Base-by-base conservation (phyloP, 2,888 invertebrate species). In the Nowickia ferox region DNA sequence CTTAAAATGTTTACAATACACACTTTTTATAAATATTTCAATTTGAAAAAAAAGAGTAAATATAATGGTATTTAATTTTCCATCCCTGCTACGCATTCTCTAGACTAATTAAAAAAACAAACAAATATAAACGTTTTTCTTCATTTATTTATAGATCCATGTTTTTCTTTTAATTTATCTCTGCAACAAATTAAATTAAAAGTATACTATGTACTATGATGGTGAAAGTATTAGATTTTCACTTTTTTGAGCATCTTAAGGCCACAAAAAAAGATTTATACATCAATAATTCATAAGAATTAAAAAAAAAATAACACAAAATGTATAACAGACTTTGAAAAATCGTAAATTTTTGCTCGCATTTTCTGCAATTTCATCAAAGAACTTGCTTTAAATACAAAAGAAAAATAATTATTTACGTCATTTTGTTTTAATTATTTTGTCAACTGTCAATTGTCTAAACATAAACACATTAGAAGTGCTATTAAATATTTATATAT, bases 371-470 rank as follows among this genome's bases (percentile, higher is more conserved):
- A 66, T 76, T 66, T 66, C 17, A 57, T 53, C 17, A 8, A 63
- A 61, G 51, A 63, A 42, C n/a, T 65, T 51, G 22, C 6, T n/a
- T 72, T 72, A 59, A 5, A 9, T 15, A 53, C 10, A n/a, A 63
- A 51, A 68, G n/a, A 59, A 46, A 61, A 17, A 59, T 44, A 13
- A 30, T 53, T 53, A 72, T 83, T 71, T 72, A 42, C 77, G 77
- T 78, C 77, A 78, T 78, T 78, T 78, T 53, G 2, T 2, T 51
- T 46, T 74, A 66, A 78, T 78, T 72, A 51, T 71, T 51, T 72
- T 57, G 63, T 65, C 30, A 71, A 71, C 44, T 59, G 30, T 48
- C 46, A 81, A 66, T 59, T 68, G 57, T 44, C 30, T 38, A 38
- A 59, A 42, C 40, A 55, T 22, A 22, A 15, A 19, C 51, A 19